These are phyloP conservation scores for Phengaris arion DNA, from an alignment of 2,888 invertebrate species.

Conservation along the genomic window DNA sequence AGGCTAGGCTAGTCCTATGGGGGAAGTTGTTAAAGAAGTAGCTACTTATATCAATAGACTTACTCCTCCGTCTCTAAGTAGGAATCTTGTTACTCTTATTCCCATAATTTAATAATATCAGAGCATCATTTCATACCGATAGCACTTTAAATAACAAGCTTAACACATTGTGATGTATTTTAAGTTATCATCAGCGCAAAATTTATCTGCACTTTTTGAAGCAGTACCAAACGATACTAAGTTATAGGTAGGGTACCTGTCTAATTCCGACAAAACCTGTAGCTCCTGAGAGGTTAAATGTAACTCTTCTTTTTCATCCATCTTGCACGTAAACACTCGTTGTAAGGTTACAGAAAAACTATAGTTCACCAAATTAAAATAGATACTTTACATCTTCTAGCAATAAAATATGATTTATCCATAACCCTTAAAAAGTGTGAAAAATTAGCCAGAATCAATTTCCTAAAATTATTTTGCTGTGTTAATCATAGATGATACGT, in stretches of 20 bases:
- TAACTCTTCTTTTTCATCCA: conserved; percentile 83
- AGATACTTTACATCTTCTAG: background rate
- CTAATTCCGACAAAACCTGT: conserved; percentile 91
- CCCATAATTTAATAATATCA: background rate
- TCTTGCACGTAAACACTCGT: conserved; percentile 40
- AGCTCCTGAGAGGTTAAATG: conserved; percentile 90
- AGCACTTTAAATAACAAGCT: background rate
- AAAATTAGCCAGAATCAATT: background rate
- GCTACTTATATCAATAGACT: background rate
- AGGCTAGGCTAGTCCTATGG: too few species aligned
- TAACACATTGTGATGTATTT: background rate
- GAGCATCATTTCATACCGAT: background rate
- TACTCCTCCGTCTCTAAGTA: background rate
- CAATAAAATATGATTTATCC: background rate
- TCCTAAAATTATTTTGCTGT: background rate
- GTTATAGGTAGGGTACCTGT: conserved; percentile 80
- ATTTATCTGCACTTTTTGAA: conserved; percentile 13
- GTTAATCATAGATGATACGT: too few species aligned
- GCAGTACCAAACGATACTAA: conserved; percentile 28
- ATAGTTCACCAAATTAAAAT: background rate
- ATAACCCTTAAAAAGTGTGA: background rate
- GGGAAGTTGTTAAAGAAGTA: background rate
- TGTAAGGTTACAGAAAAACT: background rate
- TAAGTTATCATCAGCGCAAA: background rate
- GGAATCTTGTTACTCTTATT: background rate